Evolutionary conservation across 2,797 vertebrate species (phyloP).

Genomic region (Argentina silus): DNA sequence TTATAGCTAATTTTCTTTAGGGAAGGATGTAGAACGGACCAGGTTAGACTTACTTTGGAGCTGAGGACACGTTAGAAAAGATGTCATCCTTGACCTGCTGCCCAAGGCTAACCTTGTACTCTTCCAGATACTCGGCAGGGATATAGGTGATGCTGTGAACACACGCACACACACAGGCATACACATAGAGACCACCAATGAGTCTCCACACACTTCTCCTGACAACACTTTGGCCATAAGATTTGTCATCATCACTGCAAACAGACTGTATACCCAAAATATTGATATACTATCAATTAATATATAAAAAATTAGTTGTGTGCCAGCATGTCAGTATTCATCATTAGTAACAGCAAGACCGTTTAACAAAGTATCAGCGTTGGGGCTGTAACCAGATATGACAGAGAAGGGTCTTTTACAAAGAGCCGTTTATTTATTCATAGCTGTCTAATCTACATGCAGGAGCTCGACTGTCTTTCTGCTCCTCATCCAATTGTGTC

Average conservation of each 20-base stretch:
- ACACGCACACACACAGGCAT: constrained; percentile 31
- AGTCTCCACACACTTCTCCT: neutral
- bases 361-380: constrained; percentile 40
- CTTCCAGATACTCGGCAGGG: constrained; percentile 89
- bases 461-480: constrained; percentile 26
- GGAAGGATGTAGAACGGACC: too few relatives aligned
- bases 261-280: neutral
- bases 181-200: neutral
- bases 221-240: constrained; percentile 32
- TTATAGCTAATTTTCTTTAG: too few relatives aligned
- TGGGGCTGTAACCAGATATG: constrained; percentile 22
- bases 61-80: constrained; percentile 49
- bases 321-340: constrained; percentile 11
- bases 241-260: constrained; percentile 40
- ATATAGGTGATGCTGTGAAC: constrained; percentile 91
- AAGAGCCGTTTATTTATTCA: constrained; percentile 28
- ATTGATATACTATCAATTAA: constrained; percentile 21
- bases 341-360: neutral
- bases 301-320: constrained; percentile 2
- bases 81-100: constrained; percentile 68
- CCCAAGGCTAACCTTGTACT: constrained; percentile 83
- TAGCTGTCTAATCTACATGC: constrained; percentile 46
- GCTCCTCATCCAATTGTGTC: constrained; percentile 25
- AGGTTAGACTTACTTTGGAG: constrained; percentile 58
- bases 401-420: constrained; percentile 21